Conservation (phyloP, 1,140 invertebrate species). For the Artemia franciscana region DNA sequence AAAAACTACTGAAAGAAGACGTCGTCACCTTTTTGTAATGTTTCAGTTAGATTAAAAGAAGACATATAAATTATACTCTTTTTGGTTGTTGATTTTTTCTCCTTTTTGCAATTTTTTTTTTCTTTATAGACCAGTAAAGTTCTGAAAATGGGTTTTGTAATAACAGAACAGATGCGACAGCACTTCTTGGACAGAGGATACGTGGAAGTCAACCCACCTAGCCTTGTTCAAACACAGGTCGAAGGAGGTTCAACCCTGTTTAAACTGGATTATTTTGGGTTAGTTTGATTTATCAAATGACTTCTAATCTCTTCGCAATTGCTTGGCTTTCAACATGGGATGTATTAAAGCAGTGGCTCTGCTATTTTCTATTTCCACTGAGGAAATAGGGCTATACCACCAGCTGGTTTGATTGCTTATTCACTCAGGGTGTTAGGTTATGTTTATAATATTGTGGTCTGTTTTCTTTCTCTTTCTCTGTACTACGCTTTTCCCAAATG, state of each 20-base stretch:
- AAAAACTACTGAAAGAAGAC: too few species aligned
- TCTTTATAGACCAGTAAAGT: constrained; percentile 55
- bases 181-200: constrained; percentile 72
- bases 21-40: background rate
- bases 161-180: constrained; percentile 74
- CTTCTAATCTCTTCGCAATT: background rate
- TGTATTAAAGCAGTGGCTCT: too few species aligned
- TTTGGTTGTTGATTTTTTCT: constrained; percentile 8
- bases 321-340: too few species aligned
- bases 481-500: too few species aligned
- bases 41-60: background rate
- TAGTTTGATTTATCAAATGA: constrained; percentile 20
- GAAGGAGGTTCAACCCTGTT: constrained; percentile 97
- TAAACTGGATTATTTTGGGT: constrained; percentile 82
- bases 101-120: background rate
- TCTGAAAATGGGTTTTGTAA: constrained; percentile 60
- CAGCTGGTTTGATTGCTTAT: too few species aligned
- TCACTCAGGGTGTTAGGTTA: too few species aligned
- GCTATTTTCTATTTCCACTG: too few species aligned
- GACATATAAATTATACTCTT: constrained; percentile 2
- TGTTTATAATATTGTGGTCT: too few species aligned
- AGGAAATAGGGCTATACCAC: too few species aligned
- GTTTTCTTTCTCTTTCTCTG: too few species aligned
- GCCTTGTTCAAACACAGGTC: constrained; percentile 80
- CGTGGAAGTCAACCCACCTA: constrained; percentile 84